Base-by-base conservation (phyloP, 2,113 vertebrate species). In the Eira barbara region DNA sequence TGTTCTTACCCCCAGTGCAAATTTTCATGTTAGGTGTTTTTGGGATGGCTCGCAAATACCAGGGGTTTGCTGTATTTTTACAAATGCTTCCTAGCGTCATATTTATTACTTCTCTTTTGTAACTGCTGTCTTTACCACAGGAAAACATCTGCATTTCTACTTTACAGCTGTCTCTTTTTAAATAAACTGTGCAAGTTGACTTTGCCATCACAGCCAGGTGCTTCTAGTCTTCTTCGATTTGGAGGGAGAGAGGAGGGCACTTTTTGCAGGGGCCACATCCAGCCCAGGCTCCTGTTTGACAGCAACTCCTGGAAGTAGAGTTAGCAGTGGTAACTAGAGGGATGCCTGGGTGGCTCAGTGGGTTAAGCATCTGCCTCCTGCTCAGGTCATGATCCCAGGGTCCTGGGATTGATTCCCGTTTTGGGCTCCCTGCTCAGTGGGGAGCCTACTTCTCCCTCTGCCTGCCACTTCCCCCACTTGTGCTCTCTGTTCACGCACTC, bases 91-190 rank as follows among this genome's bases (percentile, higher is more conserved):
- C 69, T 98, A 98, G 96, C 57, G 63, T 97, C 96, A 86, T 98
- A 98, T 99, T 99, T 99, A 99, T 98, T 98, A 98, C 98, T 92
- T 95, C 89, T 96, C 83, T 93, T 96, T 97, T 82, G 42, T 82
- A 98, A 87, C 90, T 94, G 31, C 57, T 85, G 11, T 85, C 94
- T 98, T 98, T 97, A 97, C 92, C 98, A 98, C 91, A 97, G 98
- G 96, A 97, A 97, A 97, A 94, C 91, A 96, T 91, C 97, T 98
- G 96, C 96, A 92, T 97, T 95, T 94, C 74, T 96, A 42, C 45
- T 98, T 98, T 97, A 97, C 65, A 55, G 94, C 97, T 95, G 97
- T 89, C 83, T 92, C 80, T 98, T 98, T 98, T 98, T 94, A 97
- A 98, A 97, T 98, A 95, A 98, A 98, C 94, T 89, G 49, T 97